Evolutionary conservation across 2,113 vertebrate species (phyloP).

Genomic region (Stercorarius parasiticus): DNA sequence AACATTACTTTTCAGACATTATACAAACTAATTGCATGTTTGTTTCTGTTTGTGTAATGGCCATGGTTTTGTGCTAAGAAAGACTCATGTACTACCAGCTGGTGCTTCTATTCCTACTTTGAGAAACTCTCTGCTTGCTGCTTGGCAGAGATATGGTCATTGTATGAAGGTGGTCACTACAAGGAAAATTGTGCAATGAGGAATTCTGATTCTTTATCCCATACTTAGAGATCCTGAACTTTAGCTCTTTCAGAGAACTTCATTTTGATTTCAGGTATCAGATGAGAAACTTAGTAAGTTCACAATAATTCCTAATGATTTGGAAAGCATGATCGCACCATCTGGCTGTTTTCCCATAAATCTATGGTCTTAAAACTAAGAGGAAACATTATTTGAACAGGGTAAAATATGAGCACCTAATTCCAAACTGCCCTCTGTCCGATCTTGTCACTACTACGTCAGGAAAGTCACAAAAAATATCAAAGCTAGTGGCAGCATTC

Average conservation of each 20-base stretch:
- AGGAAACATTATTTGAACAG: background rate
- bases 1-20: background rate
- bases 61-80: background rate
- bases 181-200: background rate
- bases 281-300: background rate
- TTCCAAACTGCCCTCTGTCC: background rate
- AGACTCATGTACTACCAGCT: background rate
- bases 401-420: background rate
- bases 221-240: background rate
- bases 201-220: background rate
- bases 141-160: background rate
- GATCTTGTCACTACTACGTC: background rate
- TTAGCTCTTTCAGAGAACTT: background rate
- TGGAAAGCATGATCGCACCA: fast-evolving
- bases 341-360: background rate
- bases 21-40: background rate
- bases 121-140: background rate
- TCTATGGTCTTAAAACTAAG: background rate
- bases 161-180: background rate
- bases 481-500: background rate
- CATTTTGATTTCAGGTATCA: background rate
- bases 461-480: background rate
- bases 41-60: background rate
- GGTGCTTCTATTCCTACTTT: background rate
- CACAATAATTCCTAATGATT: background rate